phyloP scores from a whole-genome alignment of 2,797 vertebrate species.

The Triplophysa bombifrons region DNA sequence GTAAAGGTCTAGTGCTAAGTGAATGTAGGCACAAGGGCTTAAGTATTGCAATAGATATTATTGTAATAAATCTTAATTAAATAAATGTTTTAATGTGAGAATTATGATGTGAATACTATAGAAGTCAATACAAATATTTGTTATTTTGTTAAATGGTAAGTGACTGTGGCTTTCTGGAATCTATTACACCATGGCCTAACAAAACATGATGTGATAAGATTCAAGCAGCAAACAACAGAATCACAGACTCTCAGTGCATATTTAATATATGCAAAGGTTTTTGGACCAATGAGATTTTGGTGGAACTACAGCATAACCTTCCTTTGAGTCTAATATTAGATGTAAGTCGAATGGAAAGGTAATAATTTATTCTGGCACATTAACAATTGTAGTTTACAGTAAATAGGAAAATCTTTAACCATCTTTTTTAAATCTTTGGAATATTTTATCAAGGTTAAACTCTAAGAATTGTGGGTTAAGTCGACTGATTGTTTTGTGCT shows the following conservation, averaged over 20 bases:
- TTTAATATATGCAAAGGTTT: too few relatives aligned
- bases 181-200: neutral
- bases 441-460: neutral
- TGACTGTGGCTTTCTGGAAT: neutral
- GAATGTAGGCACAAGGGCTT: neutral
- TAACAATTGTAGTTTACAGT: neutral
- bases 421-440: neutral
- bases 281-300: too few relatives aligned
- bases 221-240: neutral
- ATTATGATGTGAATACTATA: neutral
- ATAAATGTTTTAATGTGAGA: neutral
- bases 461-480: neutral
- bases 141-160: neutral
- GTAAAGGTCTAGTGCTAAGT: slow-evolving; percentile 3
- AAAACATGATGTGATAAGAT: neutral
- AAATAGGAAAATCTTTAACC: neutral
- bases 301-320: too few relatives aligned
- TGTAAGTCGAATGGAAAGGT: too few relatives aligned
- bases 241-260: neutral
- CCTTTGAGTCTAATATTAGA: too few relatives aligned
- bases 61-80: neutral
- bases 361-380: neutral
- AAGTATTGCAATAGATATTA: neutral
- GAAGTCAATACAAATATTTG: neutral
- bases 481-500: too few relatives aligned